phyloP scores from a whole-genome alignment of 2,888 invertebrate genomes.

The Sylvicola fuscatus region DNA sequence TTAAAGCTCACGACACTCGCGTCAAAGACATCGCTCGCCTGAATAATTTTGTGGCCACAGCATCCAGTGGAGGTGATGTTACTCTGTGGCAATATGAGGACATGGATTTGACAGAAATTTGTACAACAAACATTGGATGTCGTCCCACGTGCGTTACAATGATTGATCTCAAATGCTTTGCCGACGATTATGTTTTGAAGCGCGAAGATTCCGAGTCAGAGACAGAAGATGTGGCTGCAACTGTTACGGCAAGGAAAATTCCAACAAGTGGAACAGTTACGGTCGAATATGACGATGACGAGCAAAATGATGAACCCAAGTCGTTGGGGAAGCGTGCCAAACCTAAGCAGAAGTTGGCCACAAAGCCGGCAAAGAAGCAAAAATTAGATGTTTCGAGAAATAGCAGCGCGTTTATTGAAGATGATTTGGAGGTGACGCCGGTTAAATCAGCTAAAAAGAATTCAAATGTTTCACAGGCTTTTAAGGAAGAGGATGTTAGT shows the following conservation, averaged over 20 bases:
- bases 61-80: conserved; percentile 59
- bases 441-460: no score
- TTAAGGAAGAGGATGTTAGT: no score
- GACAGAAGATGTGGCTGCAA: conserved; percentile 8
- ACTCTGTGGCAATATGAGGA: conserved; percentile 40
- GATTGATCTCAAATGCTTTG: conserved; percentile 22
- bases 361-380: no score
- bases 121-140: conserved; percentile 40
- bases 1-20: conserved; percentile 38
- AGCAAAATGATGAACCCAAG: conserved; percentile 5
- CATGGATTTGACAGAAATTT: conserved; percentile 29
- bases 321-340: background rate
- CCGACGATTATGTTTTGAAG: conserved; percentile 10
- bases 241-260: no score
- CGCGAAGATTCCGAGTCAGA: conserved; percentile 9
- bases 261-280: conserved; percentile 6
- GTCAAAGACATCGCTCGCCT: conserved; percentile 42
- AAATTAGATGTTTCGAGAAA: no score
- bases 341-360: no score
- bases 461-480: no score
- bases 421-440: no score
- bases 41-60: conserved; percentile 39
- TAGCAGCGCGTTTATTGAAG: no score
- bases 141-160: conserved; percentile 53
- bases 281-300: conserved; percentile 4